These are phyloP conservation scores for Didymodactylos carnosus DNA, from an alignment of 2,888 invertebrate genomes.

Conservation along the genomic window DNA sequence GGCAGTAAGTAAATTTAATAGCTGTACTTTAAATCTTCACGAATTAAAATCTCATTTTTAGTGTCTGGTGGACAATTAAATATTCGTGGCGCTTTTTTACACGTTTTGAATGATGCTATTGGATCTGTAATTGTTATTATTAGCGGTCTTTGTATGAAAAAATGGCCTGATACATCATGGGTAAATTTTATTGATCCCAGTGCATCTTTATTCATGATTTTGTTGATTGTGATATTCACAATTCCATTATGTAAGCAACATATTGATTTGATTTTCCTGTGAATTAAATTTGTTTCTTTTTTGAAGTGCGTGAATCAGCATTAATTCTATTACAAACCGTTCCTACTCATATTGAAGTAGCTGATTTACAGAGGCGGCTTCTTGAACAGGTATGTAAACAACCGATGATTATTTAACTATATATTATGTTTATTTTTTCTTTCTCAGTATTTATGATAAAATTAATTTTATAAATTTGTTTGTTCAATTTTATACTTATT, in stretches of 20 bases:
- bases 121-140: slow-evolving; percentile 77
- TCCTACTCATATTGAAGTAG: slow-evolving; percentile 78
- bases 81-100: neutral
- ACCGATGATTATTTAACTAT: neutral
- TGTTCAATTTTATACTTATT: neutral
- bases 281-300: slow-evolving; percentile 4
- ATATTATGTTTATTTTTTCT: neutral
- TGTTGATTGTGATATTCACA: slow-evolving; percentile 33
- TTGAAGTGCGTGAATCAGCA: slow-evolving; percentile 80
- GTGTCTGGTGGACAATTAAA: neutral
- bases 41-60: neutral
- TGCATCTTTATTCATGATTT: slow-evolving; percentile 52
- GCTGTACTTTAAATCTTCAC: too few relatives aligned
- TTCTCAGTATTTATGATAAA: neutral
- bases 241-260: slow-evolving; percentile 32
- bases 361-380: slow-evolving; percentile 58
- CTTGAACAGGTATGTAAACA: slow-evolving; percentile 50
- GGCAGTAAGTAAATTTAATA: neutral
- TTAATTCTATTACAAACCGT: slow-evolving; percentile 88
- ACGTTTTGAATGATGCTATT: slow-evolving; percentile 75
- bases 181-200: slow-evolving; percentile 16
- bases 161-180: neutral
- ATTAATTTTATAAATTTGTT: neutral
- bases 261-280: neutral
- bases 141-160: slow-evolving; percentile 44